These are phyloP conservation scores for Tryphoninae sp. DNA, from an alignment of 2,888 invertebrate genomes.

Conservation along the genomic window DNA sequence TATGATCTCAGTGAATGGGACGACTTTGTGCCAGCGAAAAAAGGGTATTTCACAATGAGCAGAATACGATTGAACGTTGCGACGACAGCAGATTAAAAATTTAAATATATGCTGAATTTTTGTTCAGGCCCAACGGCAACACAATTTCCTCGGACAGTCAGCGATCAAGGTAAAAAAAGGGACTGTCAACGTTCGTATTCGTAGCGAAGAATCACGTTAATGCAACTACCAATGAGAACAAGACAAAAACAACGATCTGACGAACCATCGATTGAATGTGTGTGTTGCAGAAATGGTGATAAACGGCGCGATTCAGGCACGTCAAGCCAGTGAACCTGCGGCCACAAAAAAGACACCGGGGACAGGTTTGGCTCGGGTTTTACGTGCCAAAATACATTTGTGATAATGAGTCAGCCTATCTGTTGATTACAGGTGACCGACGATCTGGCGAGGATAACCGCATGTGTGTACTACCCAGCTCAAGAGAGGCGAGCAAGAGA, in stretches of 20 bases:
- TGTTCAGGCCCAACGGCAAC: constrained; percentile 74
- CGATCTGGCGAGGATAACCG: constrained; percentile 31
- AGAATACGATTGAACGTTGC: not conserved
- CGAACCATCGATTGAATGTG: constrained; percentile 13
- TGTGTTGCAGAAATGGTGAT: constrained; percentile 73
- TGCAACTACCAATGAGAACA: not conserved
- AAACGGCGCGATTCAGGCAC: constrained; percentile 74
- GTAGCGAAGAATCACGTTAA: not conserved
- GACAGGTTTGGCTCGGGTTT: constrained; percentile 77
- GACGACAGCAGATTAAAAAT: not conserved
- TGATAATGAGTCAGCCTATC: constrained; percentile 63
- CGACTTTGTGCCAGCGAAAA: constrained; percentile 78
- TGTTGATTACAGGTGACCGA: constrained; percentile 57
- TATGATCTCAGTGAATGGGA: constrained; percentile 84
- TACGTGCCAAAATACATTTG: constrained; percentile 74
- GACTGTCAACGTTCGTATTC: constrained; percentile 24
- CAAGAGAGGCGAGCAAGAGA: constrained; percentile 36
- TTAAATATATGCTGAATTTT: not conserved
- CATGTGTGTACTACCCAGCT: constrained; percentile 48
- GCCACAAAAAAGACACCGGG: constrained; percentile 60
- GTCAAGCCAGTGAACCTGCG: constrained; percentile 72
- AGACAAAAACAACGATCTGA: not conserved
- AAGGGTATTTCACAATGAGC: constrained; percentile 71
- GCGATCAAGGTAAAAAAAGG: constrained; percentile 75
- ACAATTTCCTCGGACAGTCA: constrained; percentile 72